These are phyloP conservation scores for Dreissena rostriformis DNA, from an alignment of 1,140 invertebrate genomes.

Conservation along the genomic window DNA sequence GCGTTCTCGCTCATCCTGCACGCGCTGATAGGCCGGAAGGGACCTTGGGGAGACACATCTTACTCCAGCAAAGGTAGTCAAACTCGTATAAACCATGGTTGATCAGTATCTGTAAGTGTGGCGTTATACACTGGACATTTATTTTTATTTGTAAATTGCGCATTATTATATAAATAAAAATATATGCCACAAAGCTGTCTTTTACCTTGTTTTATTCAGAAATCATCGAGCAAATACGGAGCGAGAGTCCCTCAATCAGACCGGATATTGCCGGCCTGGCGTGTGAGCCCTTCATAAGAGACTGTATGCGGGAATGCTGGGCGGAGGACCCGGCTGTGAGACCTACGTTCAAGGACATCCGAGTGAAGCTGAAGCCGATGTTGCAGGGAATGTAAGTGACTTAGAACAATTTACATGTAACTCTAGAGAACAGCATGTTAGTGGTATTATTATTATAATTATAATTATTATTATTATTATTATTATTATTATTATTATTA, in stretches of 20 bases:
- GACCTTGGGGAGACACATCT: conserved; percentile 76
- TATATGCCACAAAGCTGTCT: too few species aligned
- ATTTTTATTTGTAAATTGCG: too few species aligned
- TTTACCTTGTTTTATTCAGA: conserved; percentile 63
- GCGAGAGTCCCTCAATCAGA: conserved; percentile 57
- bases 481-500: too few species aligned
- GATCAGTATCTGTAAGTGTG: too few species aligned
- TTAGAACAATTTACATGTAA: too few species aligned
- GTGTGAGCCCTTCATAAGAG: conserved; percentile 66
- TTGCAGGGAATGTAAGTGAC: conserved; percentile 67
- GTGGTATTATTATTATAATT: too few species aligned
- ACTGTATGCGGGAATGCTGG: conserved; percentile 80
- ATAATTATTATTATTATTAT: too few species aligned
- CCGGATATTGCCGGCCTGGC: conserved; percentile 64
- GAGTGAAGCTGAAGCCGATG: conserved; percentile 62
- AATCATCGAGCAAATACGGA: conserved; percentile 67
- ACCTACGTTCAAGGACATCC: conserved; percentile 80
- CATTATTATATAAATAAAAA: too few species aligned
- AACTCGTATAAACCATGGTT: too few species aligned
- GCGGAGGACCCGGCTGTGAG: conserved; percentile 77
- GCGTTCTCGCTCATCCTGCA: conserved; percentile 96
- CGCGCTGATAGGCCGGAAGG: conserved; percentile 73
- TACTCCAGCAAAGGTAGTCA: conserved; percentile 68
- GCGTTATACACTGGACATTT: too few species aligned
- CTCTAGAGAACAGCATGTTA: too few species aligned